phyloP scores from a whole-genome alignment of 2,888 invertebrate species.

The Sepioteuthis lessoniana region DNA sequence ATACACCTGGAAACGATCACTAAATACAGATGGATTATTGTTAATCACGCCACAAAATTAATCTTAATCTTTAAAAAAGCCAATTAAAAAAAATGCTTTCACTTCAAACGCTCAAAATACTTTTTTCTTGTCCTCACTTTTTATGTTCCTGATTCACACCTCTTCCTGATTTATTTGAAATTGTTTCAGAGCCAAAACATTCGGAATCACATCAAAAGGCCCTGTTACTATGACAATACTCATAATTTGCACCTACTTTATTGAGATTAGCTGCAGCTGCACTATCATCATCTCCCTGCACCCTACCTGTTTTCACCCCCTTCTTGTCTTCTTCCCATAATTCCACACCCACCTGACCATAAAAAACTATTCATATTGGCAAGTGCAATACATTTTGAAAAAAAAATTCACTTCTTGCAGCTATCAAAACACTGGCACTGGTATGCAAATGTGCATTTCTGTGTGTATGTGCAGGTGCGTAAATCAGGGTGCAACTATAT shows the following conservation, averaged over 20 bases:
- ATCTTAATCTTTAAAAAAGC: no score
- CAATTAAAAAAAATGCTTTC: background rate
- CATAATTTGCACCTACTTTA: background rate
- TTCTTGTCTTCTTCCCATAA: background rate
- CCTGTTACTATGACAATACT: background rate
- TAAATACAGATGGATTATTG: no score
- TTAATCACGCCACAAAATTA: no score
- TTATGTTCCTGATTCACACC: background rate
- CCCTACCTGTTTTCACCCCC: background rate
- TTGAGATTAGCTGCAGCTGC: background rate
- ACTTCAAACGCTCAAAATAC: background rate
- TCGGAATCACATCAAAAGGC: background rate
- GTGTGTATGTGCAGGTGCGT: background rate
- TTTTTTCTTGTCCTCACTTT: background rate
- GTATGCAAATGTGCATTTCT: background rate
- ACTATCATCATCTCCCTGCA: background rate
- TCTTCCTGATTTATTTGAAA: background rate
- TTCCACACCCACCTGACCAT: background rate
- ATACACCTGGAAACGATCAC: no score
- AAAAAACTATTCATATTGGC: background rate
- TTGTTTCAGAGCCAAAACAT: background rate
- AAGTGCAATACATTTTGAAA: background rate
- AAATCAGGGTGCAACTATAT: background rate
- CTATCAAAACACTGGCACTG: background rate
- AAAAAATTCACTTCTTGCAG: background rate